Base-by-base conservation (phyloP, 2,113 vertebrate species). In the Connochaetes taurinus region DNA sequence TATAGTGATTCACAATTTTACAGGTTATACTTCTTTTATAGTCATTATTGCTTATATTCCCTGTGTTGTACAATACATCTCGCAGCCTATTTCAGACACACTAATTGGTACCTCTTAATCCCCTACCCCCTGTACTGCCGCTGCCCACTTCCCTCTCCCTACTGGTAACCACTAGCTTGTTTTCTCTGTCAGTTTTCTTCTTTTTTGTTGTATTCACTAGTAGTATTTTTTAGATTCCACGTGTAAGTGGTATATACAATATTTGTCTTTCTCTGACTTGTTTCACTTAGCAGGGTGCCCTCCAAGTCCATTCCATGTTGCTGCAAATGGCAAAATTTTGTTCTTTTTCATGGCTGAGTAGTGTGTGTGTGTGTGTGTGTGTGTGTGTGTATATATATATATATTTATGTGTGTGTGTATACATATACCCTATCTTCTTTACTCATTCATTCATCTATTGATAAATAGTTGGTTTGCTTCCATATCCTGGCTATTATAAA, bases 81-180 rank as follows among this genome's bases (percentile, higher is more conserved):
- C 33, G 16, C 19, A 52, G 31, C 47, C 21, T 13, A 81, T 33
- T 52, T 52, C 15, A 81, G 50, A 4, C 45, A 11, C 17, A 81
- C 29, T 81, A 3, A 33, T 33, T 21, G 6, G 45, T 52, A 6
- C 29, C 45, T 50, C 29, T 81, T 21, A 33, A 52, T 81, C 29
- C 45, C 29, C 29, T 50, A 21, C 29, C 29, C 9, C 9, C 47
- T 21, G 0, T 81, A 50, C 52, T 13, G 5, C 47, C 0, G 2
- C 16, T 81, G 1, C 78, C 78, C 29, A 6, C 78, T 81, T 33
- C 47, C 78, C 78, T 52, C 17, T 81, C 29, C 78, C 29, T 52
- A 4, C 47, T 52, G 47, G 47, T 13, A 52, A 81, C 78, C 5
- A 19, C 17, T 81, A 33, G 47, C 6, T 52, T 81, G 45, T 81